phyloP scores from a whole-genome alignment of 2,888 invertebrate genomes.

The Choristoneura rosaceana region DNA sequence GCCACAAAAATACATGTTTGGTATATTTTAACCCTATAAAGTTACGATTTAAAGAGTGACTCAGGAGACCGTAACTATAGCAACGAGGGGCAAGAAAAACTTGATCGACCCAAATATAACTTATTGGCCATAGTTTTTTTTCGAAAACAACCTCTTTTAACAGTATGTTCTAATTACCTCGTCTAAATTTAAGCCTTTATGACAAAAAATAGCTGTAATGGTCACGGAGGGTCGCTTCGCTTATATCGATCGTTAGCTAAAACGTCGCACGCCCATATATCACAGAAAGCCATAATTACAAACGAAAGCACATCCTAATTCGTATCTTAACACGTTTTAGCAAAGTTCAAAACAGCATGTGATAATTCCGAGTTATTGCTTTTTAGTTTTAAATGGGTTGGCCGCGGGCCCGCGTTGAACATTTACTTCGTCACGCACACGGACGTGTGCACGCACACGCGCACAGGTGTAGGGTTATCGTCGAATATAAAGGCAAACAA shows the following conservation, averaged over 20 bases:
- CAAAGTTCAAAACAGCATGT: not conserved
- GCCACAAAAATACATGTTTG: no score
- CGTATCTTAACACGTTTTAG: not conserved
- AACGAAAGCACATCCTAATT: not conserved
- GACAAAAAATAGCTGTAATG: slow-evolving; percentile 13
- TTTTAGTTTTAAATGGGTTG: not conserved
- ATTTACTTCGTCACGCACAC: slow-evolving; percentile 5
- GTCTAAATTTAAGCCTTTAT: slow-evolving; percentile 6
- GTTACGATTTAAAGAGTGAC: no score
- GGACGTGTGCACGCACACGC: not conserved
- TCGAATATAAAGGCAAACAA: not conserved
- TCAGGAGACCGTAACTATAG: no score
- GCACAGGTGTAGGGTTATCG: not conserved
- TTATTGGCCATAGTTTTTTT: no score
- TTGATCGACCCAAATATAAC: no score
- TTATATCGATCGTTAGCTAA: slow-evolving; percentile 16
- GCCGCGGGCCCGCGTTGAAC: not conserved
- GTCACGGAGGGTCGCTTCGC: slow-evolving; percentile 8
- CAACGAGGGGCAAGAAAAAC: no score
- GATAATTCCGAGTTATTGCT: not conserved
- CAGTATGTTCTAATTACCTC: not conserved
- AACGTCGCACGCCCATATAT: slow-evolving; percentile 1
- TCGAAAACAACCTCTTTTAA: no score
- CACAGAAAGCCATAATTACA: not conserved
- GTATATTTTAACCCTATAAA: no score